Evolutionary conservation across 2,113 vertebrate species (phyloP).

Genomic region (Pterocles orientalis): DNA sequence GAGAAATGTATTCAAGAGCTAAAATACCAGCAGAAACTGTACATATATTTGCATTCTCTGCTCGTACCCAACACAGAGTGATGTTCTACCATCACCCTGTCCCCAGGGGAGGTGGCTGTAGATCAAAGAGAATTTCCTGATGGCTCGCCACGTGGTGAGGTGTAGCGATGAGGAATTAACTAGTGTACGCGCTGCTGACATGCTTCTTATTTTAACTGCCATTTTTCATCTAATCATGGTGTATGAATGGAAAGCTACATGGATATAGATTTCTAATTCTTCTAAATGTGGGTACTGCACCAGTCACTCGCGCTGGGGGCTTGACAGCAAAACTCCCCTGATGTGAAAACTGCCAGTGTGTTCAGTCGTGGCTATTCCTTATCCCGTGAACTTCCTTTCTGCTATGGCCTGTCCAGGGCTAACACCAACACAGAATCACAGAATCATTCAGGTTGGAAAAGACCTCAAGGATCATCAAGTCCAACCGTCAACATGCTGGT

Average conservation of each 20-base stretch:
- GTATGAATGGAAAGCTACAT: not conserved
- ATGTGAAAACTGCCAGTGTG: not conserved
- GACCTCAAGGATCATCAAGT: too few relatives aligned
- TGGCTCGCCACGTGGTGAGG: not conserved
- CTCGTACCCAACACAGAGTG: not conserved
- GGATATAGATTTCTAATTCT: slow-evolving; percentile 1
- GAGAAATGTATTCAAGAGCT: not conserved
- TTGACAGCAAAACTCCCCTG: not conserved
- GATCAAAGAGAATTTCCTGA: not conserved
- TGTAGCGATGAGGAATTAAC: not conserved
- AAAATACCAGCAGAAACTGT: not conserved
- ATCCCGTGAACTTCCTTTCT: not conserved
- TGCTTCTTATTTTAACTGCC: not conserved
- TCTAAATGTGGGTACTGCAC: not conserved
- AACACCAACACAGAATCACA: not conserved
- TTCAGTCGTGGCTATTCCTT: not conserved
- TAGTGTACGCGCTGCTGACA: not conserved
- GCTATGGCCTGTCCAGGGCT: not conserved
- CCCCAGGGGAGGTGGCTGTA: not conserved
- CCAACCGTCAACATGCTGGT: not conserved
- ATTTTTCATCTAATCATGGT: not conserved
- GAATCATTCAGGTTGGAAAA: too few relatives aligned
- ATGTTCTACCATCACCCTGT: not conserved
- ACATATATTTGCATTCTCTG: not conserved
- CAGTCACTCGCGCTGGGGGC: not conserved